Conservation (phyloP, 2,888 invertebrate genomes). For the Neelides folsomi region DNA sequence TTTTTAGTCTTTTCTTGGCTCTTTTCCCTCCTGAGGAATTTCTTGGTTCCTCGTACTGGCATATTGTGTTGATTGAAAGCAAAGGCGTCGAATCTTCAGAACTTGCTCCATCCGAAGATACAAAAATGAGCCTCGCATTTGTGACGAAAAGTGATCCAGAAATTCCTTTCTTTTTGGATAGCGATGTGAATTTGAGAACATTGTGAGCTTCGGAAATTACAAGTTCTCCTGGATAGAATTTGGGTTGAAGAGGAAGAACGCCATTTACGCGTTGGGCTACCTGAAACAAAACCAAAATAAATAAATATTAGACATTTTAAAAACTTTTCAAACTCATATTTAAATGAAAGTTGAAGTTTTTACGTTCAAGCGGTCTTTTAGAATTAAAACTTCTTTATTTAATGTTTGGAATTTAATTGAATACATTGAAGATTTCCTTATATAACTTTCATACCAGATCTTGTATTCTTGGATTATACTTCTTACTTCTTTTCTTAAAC, state of each 20-base stretch:
- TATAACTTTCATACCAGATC: too few species aligned
- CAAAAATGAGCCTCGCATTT: constrained; percentile 82
- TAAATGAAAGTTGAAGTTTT: constrained; percentile 1
- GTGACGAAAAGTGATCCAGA: constrained; percentile 77
- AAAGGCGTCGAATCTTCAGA: constrained; percentile 25
- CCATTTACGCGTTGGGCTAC: constrained; percentile 16
- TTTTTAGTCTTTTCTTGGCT: constrained; percentile 14
- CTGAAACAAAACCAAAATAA: constrained; percentile 10
- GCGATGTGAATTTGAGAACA: constrained; percentile 69
- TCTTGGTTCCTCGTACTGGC: constrained; percentile 23
- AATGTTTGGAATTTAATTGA: too few species aligned
- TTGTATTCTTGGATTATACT: too few species aligned
- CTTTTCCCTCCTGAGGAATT: constrained; percentile 15
- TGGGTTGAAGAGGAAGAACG: constrained; percentile 17
- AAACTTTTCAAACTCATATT: neutral
- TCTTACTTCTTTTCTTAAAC: too few species aligned
- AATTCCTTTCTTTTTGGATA: constrained; percentile 64
- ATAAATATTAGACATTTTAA: constrained; percentile 5
- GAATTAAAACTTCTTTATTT: too few species aligned
- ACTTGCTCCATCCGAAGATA: constrained; percentile 49
- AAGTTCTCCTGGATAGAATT: constrained; percentile 54
- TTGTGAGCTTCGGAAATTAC: constrained; percentile 65
- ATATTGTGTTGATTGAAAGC: constrained; percentile 23
- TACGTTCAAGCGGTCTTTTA: neutral
- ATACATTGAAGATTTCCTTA: too few species aligned